These are phyloP conservation scores for Cirrhinus mrigala DNA, from an alignment of 2,797 vertebrate genomes.

Conservation along the genomic window DNA sequence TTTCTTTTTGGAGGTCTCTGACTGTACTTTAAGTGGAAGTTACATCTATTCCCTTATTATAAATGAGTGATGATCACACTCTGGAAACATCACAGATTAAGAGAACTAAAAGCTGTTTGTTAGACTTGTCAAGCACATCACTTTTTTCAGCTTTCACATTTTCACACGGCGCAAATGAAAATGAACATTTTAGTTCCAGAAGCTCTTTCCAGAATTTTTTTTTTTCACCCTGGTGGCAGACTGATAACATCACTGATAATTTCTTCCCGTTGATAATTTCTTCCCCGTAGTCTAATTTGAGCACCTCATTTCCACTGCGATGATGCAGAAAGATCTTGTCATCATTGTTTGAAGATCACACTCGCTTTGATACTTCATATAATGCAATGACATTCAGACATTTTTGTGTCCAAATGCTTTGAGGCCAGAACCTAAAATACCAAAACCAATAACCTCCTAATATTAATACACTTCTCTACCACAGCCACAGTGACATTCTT, in stretches of 20 bases:
- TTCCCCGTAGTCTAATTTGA: neutral
- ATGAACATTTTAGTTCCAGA: neutral
- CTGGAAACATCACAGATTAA: neutral
- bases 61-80: neutral
- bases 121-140: neutral
- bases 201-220: neutral
- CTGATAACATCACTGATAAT: neutral
- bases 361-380: neutral
- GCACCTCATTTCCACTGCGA: neutral
- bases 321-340: neutral
- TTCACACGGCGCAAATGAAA: neutral
- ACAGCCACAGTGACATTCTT: no score
- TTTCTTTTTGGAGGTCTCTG: neutral
- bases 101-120: neutral
- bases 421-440: neutral
- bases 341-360: neutral
- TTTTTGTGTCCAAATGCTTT: neutral
- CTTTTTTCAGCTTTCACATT: neutral
- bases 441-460: neutral
- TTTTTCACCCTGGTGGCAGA: neutral
- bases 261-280: neutral
- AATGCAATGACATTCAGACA: neutral
- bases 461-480: neutral
- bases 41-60: neutral
- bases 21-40: neutral